phyloP scores from a whole-genome alignment of 2,888 invertebrate genomes.

The Lycia hirtaria region DNA sequence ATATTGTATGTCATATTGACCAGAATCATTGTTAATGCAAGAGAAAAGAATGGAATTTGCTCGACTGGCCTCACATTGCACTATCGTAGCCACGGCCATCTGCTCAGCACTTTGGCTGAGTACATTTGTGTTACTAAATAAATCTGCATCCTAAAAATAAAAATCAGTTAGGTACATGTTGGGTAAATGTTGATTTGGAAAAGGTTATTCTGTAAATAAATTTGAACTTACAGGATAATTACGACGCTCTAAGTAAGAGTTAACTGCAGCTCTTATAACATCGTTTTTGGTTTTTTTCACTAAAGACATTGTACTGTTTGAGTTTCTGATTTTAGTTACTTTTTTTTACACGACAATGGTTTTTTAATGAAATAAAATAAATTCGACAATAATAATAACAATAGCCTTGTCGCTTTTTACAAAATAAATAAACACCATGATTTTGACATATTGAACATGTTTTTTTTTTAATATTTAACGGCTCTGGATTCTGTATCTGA shows the following conservation, averaged over 20 bases:
- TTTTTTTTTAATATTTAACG: no score
- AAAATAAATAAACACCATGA: no score
- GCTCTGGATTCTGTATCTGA: no score
- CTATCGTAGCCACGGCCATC: slow-evolving; percentile 88
- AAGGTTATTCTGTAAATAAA: background rate
- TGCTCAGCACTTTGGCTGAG: slow-evolving; percentile 87
- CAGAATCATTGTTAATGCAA: slow-evolving; percentile 90
- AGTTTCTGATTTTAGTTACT: background rate
- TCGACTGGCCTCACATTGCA: slow-evolving; percentile 89
- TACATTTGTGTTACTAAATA: slow-evolving; percentile 84
- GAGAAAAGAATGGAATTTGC: slow-evolving; percentile 92
- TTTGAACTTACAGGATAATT: slow-evolving; percentile 86
- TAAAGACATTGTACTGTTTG: slow-evolving; percentile 63
- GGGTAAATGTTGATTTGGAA: background rate
- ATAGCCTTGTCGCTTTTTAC: no score
- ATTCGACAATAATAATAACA: no score
- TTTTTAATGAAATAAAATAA: no score
- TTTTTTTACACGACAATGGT: background rate
- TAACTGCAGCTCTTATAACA: slow-evolving; percentile 87
- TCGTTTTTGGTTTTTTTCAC: slow-evolving; percentile 89
- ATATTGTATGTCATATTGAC: slow-evolving; percentile 90
- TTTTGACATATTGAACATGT: no score
- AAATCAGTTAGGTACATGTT: slow-evolving; percentile 33
- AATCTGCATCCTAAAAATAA: slow-evolving; percentile 85
- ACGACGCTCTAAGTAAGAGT: slow-evolving; percentile 88